phyloP scores from a whole-genome alignment of 2,888 invertebrate species.

The Neuroscelio doddi region DNA sequence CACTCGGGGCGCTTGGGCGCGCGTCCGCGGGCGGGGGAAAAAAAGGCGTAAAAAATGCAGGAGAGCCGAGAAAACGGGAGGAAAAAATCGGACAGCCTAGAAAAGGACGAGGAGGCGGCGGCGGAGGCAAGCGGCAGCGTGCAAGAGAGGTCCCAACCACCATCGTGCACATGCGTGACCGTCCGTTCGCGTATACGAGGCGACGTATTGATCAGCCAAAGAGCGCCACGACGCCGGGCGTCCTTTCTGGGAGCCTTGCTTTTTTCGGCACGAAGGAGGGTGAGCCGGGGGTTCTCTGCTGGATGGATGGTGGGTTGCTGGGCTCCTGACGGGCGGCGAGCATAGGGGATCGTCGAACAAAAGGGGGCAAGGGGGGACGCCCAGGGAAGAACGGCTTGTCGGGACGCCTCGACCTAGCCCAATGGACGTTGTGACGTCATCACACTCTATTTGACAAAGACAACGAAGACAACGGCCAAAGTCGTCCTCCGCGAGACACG shows the following conservation, averaged over 20 bases:
- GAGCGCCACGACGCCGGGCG: conserved; percentile 71
- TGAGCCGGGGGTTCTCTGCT: conserved; percentile 26
- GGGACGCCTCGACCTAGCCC: conserved; percentile 66
- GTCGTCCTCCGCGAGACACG: neutral
- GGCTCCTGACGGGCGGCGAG: conserved; percentile 38
- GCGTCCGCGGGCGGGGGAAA: conserved; percentile 28
- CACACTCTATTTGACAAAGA: neutral
- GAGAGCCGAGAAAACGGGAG: conserved; percentile 61
- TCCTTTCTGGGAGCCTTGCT: conserved; percentile 71
- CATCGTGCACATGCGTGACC: conserved; percentile 71
- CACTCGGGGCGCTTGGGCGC: conserved; percentile 17
- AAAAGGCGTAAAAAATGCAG: conserved; percentile 63
- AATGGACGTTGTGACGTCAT: conserved; percentile 66
- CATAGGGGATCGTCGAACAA: conserved; percentile 21
- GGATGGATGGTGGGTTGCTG: conserved; percentile 40
- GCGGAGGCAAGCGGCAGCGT: conserved; percentile 26
- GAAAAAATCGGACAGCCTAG: conserved; percentile 64
- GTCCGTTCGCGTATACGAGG: conserved; percentile 69
- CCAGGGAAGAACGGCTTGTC: conserved; percentile 18
- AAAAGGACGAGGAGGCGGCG: conserved; percentile 48
- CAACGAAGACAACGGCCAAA: neutral
- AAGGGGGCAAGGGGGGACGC: conserved; percentile 17
- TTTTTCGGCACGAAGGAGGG: conserved; percentile 57
- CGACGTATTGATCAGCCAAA: conserved; percentile 72
- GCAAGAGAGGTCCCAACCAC: conserved; percentile 52